phyloP scores from a whole-genome alignment of 2,888 invertebrate species.

The Diaprepes abbreviatus region DNA sequence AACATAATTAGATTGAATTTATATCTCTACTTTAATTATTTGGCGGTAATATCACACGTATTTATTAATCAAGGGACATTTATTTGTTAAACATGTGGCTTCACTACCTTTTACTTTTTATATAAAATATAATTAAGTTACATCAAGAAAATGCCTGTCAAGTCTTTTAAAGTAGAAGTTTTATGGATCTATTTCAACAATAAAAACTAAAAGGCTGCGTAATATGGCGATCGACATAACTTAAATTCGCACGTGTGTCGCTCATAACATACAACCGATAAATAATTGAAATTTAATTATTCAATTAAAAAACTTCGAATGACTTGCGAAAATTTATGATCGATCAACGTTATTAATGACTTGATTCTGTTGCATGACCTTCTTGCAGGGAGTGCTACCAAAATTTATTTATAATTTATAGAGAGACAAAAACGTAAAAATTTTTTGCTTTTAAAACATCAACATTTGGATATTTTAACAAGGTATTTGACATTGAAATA shows the following conservation, averaged over 20 bases:
- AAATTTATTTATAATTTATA: background rate
- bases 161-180: background rate
- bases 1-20: too few species aligned
- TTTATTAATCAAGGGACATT: too few species aligned
- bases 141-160: too few species aligned
- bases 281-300: conserved; percentile 44
- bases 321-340: conserved; percentile 29
- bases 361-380: conserved; percentile 23
- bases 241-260: conserved; percentile 33
- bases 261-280: conserved; percentile 24
- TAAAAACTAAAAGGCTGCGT: conserved; percentile 13
- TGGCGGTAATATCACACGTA: too few species aligned
- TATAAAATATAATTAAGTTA: too few species aligned
- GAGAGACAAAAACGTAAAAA: too few species aligned
- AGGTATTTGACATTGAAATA: too few species aligned
- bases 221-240: conserved; percentile 29
- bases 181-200: background rate
- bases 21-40: too few species aligned
- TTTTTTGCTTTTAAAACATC: too few species aligned
- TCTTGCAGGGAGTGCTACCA: background rate
- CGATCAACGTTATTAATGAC: conserved; percentile 29
- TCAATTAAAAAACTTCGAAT: conserved; percentile 43
- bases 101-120: too few species aligned
- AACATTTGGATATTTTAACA: too few species aligned
- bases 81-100: too few species aligned